Evolutionary conservation across 2,797 vertebrate species (phyloP).

Genomic region (Typhlichthys subterraneus): DNA sequence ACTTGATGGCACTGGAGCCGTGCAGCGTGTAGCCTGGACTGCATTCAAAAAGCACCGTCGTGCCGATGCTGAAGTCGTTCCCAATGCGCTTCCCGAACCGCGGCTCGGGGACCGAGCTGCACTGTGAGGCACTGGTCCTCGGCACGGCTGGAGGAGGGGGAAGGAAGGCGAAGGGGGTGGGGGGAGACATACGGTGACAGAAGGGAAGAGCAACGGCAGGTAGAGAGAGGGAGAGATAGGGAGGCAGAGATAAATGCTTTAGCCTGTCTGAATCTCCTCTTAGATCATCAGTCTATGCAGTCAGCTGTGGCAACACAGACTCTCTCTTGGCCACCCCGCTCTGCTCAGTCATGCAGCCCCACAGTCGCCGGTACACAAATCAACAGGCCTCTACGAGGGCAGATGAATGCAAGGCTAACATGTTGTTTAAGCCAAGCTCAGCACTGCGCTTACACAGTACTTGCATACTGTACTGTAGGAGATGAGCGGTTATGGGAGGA

Average conservation of each 20-base stretch:
- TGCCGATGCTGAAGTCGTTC: constrained; percentile 93
- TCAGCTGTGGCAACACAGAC: constrained; percentile 46
- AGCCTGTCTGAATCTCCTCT: constrained; percentile 47
- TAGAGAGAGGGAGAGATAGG: constrained; percentile 33
- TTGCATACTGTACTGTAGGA: too few relatives aligned
- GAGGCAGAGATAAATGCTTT: constrained; percentile 46
- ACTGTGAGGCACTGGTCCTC: constrained; percentile 94
- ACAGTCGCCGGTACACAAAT: constrained; percentile 30
- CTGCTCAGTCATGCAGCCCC: constrained; percentile 34
- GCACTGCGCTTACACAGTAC: constrained; percentile 7
- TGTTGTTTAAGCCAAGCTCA: constrained; percentile 15
- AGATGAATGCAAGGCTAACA: constrained; percentile 20
- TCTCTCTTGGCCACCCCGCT: constrained; percentile 42
- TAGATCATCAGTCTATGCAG: constrained; percentile 53
- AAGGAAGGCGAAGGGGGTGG: constrained; percentile 25
- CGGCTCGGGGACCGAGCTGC: constrained; percentile 95
- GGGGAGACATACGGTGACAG: constrained; percentile 20
- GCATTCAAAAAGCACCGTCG: constrained; percentile 92
- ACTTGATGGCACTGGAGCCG: constrained; percentile 90
- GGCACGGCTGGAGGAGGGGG: constrained; percentile 85
- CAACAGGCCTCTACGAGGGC: constrained; percentile 19
- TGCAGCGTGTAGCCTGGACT: constrained; percentile 94
- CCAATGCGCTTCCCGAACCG: constrained; percentile 94
- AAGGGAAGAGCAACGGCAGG: constrained; percentile 33
- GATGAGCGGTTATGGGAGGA: constrained; percentile 1